These are phyloP conservation scores for Isoperla grammatica DNA, from an alignment of 2,888 invertebrate genomes.

Conservation along the genomic window DNA sequence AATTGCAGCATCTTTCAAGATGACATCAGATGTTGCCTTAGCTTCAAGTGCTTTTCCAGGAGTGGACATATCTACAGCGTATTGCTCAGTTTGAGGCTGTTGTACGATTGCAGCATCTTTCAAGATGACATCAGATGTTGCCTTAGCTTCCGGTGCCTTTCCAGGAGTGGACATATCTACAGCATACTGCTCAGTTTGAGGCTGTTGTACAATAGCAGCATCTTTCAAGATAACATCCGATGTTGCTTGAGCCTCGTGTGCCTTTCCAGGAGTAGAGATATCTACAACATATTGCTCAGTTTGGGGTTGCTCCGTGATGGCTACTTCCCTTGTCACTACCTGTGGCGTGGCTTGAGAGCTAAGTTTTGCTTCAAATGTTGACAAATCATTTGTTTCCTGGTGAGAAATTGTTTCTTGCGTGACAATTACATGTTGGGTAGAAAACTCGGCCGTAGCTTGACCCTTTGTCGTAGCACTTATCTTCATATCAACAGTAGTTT, in stretches of 20 bases:
- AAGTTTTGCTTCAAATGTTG: background rate
- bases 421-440: conserved; percentile 4
- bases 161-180: conserved; percentile 15
- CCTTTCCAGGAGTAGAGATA: background rate
- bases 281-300: conserved; percentile 8
- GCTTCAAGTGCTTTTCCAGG: too few species aligned
- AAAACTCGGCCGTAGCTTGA: conserved; percentile 7
- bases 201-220: conserved; percentile 1
- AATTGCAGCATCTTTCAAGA: too few species aligned
- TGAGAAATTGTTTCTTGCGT: conserved; percentile 10
- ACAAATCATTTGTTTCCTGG: background rate
- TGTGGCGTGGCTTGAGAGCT: conserved; percentile 20
- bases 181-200: conserved; percentile 6
- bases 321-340: conserved; percentile 21
- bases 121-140: conserved; percentile 6
- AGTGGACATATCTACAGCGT: conserved; percentile 1
- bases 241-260: background rate
- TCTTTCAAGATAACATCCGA: conserved; percentile 12
- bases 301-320: conserved; percentile 20
- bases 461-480: background rate
- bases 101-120: conserved; percentile 21
- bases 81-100: conserved; percentile 17
- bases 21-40: too few species aligned
- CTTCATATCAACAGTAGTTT: conserved; percentile 19
- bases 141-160: conserved; percentile 5